Evolutionary conservation across 1,140 invertebrate species (phyloP).

Genomic region (Aradophagus sp.): DNA sequence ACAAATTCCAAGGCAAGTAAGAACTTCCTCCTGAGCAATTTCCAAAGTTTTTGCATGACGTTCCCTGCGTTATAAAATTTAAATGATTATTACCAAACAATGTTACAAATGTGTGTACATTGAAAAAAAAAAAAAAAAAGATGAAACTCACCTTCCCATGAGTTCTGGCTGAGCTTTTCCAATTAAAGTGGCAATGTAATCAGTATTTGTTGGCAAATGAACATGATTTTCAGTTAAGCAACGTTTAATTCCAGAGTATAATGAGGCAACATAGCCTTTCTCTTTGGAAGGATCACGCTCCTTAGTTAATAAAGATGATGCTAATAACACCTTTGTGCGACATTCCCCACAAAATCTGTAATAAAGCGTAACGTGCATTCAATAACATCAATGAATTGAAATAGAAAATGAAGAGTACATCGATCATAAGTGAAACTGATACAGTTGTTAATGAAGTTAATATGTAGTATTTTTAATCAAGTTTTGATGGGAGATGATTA

Average conservation of each 20-base stretch:
- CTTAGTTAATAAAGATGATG: constrained; percentile 89
- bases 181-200: constrained; percentile 91
- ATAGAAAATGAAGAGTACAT: too few relatives aligned
- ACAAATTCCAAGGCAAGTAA: constrained; percentile 93
- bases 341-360: constrained; percentile 91
- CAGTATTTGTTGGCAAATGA: constrained; percentile 88
- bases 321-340: constrained; percentile 90
- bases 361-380: too few relatives aligned
- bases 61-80: too few relatives aligned
- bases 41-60: constrained; percentile 95
- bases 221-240: constrained; percentile 90
- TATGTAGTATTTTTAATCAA: too few relatives aligned
- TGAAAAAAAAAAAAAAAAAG: too few relatives aligned
- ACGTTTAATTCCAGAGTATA: constrained; percentile 90
- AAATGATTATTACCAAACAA: constrained; percentile 32
- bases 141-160: constrained; percentile 84
- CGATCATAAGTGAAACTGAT: too few relatives aligned
- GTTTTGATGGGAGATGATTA: too few relatives aligned
- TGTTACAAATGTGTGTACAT: neutral
- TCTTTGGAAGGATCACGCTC: constrained; percentile 88
- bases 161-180: constrained; percentile 91
- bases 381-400: too few relatives aligned
- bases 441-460: too few relatives aligned
- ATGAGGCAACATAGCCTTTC: constrained; percentile 89
- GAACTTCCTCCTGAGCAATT: constrained; percentile 95